A percentile compares a stretch with the other conserved stretches of the same genome.
phyloP scores from a whole-genome alignment of 2,113 vertebrate species.

The Onychostruthus taczanowskii region DNA sequence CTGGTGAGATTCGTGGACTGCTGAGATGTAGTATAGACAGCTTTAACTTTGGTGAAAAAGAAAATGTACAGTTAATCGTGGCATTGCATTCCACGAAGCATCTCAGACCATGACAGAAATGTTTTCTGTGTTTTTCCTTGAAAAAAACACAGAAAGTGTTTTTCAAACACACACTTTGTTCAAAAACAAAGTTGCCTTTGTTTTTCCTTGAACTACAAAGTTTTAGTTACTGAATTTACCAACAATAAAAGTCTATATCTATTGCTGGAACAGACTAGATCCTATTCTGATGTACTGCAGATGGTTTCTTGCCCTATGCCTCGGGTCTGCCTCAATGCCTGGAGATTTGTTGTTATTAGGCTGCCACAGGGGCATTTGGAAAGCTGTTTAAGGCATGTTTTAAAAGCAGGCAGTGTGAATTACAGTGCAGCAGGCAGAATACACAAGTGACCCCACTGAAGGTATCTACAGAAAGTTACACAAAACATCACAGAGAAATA shows the following conservation, averaged over 20 bases:
- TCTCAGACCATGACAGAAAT: not conserved
- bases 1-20: not conserved
- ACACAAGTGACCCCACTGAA: not conserved
- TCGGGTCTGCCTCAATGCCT: not conserved
- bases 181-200: not conserved
- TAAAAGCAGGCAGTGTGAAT: not conserved
- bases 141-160: not conserved
- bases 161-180: too few species aligned
- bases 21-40: not conserved
- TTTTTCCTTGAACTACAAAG: not conserved
- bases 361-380: not conserved
- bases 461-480: not conserved
- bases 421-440: not conserved
- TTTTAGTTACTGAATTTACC: not conserved
- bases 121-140: not conserved
- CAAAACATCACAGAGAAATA: not conserved
- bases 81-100: not conserved
- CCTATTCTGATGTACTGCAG: not conserved
- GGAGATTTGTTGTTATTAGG: not conserved
- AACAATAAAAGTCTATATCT: not conserved
- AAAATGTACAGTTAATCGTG: not conserved
- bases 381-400: not conserved
- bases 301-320: not conserved
- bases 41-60: not conserved
- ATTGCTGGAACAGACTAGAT: not conserved